Evolutionary conservation across 2,113 vertebrate species (phyloP).

Genomic region (Rhynchopsitta pachyrhyncha): DNA sequence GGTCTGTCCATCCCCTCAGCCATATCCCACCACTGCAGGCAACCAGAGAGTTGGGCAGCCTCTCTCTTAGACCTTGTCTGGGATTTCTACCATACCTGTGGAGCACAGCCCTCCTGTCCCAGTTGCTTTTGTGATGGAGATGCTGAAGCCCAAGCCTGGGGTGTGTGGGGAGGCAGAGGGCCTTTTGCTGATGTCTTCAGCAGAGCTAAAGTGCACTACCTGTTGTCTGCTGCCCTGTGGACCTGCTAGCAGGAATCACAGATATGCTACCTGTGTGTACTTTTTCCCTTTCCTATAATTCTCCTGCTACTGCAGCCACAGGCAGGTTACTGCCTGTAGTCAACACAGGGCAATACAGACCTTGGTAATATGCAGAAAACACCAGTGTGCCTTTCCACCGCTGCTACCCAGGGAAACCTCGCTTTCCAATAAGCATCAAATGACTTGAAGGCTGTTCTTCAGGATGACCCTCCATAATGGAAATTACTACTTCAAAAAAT

Average conservation of each 20-base stretch:
- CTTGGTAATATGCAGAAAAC: background rate
- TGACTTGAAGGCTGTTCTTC: background rate
- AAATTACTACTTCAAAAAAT: background rate
- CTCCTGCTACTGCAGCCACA: background rate
- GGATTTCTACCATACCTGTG: conserved; percentile 6
- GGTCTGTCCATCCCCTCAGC: background rate
- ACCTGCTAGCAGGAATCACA: background rate
- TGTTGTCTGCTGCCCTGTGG: background rate
- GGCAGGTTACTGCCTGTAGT: background rate
- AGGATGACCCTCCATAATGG: background rate
- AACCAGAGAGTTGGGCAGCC: background rate
- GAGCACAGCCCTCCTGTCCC: background rate
- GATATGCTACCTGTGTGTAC: fast-evolving
- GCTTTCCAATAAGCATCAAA: background rate
- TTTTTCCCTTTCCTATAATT: background rate
- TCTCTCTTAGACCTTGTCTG: background rate
- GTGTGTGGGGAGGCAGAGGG: background rate
- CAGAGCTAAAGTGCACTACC: background rate
- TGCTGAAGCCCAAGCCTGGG: background rate
- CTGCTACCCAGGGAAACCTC: background rate
- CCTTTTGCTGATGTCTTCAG: background rate
- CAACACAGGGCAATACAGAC: background rate
- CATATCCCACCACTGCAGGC: background rate
- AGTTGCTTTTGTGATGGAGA: background rate
- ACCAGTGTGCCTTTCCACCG: background rate